Percentiles rank a stretch among this genome's conserved stretches.
These are phyloP conservation scores for Calycopis cecrops DNA, from an alignment of 1,140 invertebrate species.

Conservation along the genomic window DNA sequence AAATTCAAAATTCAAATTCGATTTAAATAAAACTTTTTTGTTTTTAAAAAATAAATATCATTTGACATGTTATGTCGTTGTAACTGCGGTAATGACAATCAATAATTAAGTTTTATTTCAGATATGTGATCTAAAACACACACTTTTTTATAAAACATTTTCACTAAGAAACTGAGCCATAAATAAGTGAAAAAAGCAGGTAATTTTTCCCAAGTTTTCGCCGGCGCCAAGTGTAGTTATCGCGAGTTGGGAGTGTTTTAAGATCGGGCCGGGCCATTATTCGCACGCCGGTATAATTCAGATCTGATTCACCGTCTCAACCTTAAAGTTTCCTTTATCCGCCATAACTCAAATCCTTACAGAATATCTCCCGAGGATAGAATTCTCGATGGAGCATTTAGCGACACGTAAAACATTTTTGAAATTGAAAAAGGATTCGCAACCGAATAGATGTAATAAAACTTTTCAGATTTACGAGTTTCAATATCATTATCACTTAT, in stretches of 20 bases:
- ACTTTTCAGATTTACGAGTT: not conserved
- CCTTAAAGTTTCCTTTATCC: slow-evolving; percentile 1
- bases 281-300: slow-evolving; percentile 6
- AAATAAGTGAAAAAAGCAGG: too few relatives aligned
- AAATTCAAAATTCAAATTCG: too few relatives aligned
- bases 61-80: too few relatives aligned
- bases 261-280: not conserved
- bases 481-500: not conserved
- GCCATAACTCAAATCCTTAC: slow-evolving; percentile 5
- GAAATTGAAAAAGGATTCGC: slow-evolving; percentile 2
- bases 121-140: too few relatives aligned
- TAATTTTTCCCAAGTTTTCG: not conserved
- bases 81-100: too few relatives aligned
- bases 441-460: not conserved
- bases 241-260: not conserved
- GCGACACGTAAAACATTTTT: slow-evolving; percentile 5
- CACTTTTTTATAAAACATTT: too few relatives aligned
- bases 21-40: too few relatives aligned
- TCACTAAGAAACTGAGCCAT: too few relatives aligned
- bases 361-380: slow-evolving; percentile 5
- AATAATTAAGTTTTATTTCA: too few relatives aligned
- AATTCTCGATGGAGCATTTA: slow-evolving; percentile 8
- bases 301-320: slow-evolving; percentile 3
- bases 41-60: too few relatives aligned
- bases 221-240: not conserved